Conservation (phyloP, 1,140 invertebrate species). For the Oreohelix idahoensis region DNA sequence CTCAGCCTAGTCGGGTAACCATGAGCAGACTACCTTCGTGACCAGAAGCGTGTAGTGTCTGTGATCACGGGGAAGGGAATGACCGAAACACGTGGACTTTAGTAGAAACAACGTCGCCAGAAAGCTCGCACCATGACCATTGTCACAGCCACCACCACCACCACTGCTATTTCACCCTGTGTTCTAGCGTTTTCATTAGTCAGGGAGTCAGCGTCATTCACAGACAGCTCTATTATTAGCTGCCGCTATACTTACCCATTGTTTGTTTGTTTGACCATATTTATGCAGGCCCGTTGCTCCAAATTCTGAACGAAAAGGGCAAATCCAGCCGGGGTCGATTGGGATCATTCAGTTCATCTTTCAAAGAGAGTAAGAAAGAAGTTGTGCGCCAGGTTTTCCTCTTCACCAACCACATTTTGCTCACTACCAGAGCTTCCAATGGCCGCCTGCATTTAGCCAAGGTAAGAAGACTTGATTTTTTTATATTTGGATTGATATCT, state of each 20-base stretch:
- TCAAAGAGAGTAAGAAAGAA: slow-evolving; percentile 80
- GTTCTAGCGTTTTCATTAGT: not conserved
- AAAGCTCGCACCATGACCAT: no score
- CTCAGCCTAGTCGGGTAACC: not conserved
- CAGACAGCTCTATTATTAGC: not conserved
- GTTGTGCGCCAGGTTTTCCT: slow-evolving; percentile 86
- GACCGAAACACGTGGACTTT: no score
- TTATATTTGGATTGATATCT: no score
- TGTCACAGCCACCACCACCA: no score
- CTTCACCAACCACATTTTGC: slow-evolving; percentile 89
- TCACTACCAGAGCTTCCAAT: slow-evolving; percentile 86
- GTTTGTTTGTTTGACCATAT: not conserved
- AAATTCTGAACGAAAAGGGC: slow-evolving; percentile 80
- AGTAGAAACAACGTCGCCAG: no score
- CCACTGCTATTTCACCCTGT: no score
- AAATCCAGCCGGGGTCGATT: slow-evolving; percentile 77
- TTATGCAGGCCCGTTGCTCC: slow-evolving; percentile 75
- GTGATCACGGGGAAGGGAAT: not conserved
- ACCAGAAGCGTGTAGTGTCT: not conserved
- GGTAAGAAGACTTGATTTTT: slow-evolving; percentile 60
- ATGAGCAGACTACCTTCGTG: not conserved
- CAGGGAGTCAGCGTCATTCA: not conserved
- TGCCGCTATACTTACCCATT: not conserved
- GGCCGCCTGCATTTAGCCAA: slow-evolving; percentile 89
- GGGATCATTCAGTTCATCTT: slow-evolving; percentile 76